Conservation (phyloP, 2,888 invertebrate species). For the Anaspis maculata region DNA sequence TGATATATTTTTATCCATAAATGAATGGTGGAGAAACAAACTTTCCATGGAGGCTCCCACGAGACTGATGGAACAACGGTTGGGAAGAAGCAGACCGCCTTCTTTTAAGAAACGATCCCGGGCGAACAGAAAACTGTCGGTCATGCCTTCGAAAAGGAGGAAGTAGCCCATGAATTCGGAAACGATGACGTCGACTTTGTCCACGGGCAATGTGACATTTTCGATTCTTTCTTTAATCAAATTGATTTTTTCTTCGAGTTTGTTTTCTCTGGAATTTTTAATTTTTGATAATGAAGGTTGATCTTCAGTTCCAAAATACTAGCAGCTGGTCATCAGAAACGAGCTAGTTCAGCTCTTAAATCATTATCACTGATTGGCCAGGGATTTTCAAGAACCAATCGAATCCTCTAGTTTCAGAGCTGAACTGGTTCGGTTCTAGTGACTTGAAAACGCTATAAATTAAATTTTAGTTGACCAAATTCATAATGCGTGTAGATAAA, state of each 20-base stretch:
- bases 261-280: conserved; percentile 58
- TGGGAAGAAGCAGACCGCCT: conserved; percentile 74
- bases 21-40: too few species aligned
- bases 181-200: conserved; percentile 83
- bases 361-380: too few species aligned
- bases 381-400: too few species aligned
- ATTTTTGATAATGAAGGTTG: conserved; percentile 2
- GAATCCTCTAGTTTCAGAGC: too few species aligned
- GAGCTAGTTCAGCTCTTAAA: too few species aligned
- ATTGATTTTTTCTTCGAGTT: conserved; percentile 61
- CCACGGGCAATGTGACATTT: conserved; percentile 64
- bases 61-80: conserved; percentile 73
- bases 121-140: conserved; percentile 87
- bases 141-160: conserved; percentile 91
- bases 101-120: conserved; percentile 71
- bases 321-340: too few species aligned
- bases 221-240: conserved; percentile 82
- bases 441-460: too few species aligned
- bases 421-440: too few species aligned
- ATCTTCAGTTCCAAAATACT: too few species aligned
- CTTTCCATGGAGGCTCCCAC: too few species aligned
- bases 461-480: too few species aligned
- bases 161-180: conserved; percentile 99
- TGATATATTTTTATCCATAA: conserved; percentile 2
- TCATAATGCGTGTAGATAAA: too few species aligned